Evolutionary conservation across 2,113 vertebrate genomes (phyloP).

Genomic region (Gavialis gangeticus): DNA sequence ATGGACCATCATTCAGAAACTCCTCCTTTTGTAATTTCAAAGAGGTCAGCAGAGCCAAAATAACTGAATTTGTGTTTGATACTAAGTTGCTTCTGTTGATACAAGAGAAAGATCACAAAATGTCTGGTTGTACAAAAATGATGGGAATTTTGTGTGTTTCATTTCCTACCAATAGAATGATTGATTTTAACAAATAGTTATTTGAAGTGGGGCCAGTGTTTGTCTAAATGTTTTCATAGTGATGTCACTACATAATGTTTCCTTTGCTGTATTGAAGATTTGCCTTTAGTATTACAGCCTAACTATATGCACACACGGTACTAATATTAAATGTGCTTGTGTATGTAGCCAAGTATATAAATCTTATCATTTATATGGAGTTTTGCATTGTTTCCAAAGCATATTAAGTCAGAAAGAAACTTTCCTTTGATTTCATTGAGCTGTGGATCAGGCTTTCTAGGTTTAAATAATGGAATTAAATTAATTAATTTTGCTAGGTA

Average conservation of each 20-base stretch:
- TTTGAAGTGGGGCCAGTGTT: not conserved
- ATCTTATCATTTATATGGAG: not conserved
- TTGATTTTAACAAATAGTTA: not conserved
- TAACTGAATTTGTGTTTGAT: not conserved
- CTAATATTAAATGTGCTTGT: not conserved
- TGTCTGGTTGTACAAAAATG: not conserved
- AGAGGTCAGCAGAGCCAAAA: not conserved
- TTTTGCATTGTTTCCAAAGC: not conserved
- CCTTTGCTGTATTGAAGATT: not conserved
- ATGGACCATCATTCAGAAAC: not conserved
- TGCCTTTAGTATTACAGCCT: not conserved
- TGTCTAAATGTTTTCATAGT: not conserved
- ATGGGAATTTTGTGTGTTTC: not conserved
- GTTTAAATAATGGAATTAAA: not conserved
- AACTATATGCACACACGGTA: not conserved
- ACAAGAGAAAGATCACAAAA: not conserved
- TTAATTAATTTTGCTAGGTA: not conserved
- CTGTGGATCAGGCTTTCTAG: not conserved
- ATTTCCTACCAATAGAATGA: not conserved
- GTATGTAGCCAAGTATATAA: not conserved
- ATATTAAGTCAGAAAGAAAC: not conserved
- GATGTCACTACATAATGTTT: not conserved
- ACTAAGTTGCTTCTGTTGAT: not conserved
- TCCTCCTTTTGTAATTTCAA: not conserved
- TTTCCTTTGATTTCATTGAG: not conserved